A percentile compares a stretch with the other conserved stretches of the same genome.
phyloP scores from a whole-genome alignment of 2,888 invertebrate species.

The Microplitis deprimator region DNA sequence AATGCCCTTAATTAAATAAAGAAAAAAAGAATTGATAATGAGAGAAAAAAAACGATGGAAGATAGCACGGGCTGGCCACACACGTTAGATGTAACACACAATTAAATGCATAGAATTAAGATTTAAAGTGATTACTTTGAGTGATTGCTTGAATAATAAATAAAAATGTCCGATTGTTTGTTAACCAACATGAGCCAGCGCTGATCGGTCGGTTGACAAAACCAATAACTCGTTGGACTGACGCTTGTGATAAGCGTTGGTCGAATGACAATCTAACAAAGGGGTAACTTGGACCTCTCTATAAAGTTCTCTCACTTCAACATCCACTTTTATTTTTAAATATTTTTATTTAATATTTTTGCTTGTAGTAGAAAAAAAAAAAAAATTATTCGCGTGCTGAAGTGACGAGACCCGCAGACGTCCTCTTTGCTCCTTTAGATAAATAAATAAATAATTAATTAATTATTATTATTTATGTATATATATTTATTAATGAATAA shows the following conservation, averaged over 20 bases:
- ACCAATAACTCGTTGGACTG: constrained; percentile 65
- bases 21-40: neutral
- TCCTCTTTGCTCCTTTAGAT: constrained; percentile 60
- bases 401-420: constrained; percentile 49
- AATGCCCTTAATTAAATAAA: too few species aligned
- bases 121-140: constrained; percentile 45
- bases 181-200: constrained; percentile 46
- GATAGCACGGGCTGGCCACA: constrained; percentile 71
- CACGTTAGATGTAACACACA: constrained; percentile 67
- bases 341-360: neutral
- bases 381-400: constrained; percentile 40
- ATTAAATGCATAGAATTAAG: constrained; percentile 65
- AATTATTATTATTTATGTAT: constrained; percentile 58
- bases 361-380: too few species aligned
- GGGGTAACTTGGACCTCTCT: constrained; percentile 64
- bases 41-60: constrained; percentile 53
- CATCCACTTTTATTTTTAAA: constrained; percentile 3
- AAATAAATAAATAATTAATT: constrained; percentile 39
- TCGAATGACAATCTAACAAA: constrained; percentile 67
- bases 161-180: constrained; percentile 53
- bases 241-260: constrained; percentile 64
- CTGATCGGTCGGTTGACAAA: constrained; percentile 23
- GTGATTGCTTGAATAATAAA: constrained; percentile 40
- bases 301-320: constrained; percentile 42
- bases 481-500: constrained; percentile 54